phyloP scores from a whole-genome alignment of 2,888 invertebrate genomes.

The Onthophagus sagittarius region DNA sequence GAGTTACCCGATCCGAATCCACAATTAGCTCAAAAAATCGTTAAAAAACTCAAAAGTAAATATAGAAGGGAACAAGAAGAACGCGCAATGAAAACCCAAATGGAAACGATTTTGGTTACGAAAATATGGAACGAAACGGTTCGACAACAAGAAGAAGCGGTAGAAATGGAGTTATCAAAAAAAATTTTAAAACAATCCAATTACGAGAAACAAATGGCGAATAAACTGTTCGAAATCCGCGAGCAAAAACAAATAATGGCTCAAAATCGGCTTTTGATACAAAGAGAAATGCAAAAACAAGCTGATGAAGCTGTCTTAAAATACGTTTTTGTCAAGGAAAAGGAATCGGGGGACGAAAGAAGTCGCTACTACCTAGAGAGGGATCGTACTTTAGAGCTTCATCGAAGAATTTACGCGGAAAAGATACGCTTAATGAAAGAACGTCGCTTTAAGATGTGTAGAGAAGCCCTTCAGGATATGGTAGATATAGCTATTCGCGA shows the following conservation, averaged over 20 bases:
- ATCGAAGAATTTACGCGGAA: constrained; percentile 53
- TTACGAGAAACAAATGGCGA: constrained; percentile 64
- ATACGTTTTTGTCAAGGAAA: constrained; percentile 27
- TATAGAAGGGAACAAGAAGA: constrained; percentile 47
- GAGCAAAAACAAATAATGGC: constrained; percentile 56
- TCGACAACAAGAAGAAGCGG: constrained; percentile 52
- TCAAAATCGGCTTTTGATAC: constrained; percentile 53
- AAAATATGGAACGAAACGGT: constrained; percentile 55
- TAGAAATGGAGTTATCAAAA: constrained; percentile 53
- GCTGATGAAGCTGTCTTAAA: constrained; percentile 51
- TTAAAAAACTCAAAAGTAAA: constrained; percentile 52
- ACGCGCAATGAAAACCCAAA: constrained; percentile 51
- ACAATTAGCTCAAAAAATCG: constrained; percentile 47
- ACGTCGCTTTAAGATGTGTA: constrained; percentile 53
- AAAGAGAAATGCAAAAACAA: constrained; percentile 52
- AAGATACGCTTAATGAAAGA: constrained; percentile 52
- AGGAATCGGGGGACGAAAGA: constrained; percentile 25
- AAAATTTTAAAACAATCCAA: constrained; percentile 59
- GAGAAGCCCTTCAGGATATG: constrained; percentile 53
- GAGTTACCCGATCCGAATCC: constrained; percentile 32
- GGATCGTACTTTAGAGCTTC: constrained; percentile 52
- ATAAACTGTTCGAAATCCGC: constrained; percentile 60
- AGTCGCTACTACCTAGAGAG: constrained; percentile 47
- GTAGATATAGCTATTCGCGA: constrained; percentile 55
- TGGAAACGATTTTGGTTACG: constrained; percentile 44